These are phyloP conservation scores for Diabrotica virgifera DNA, from an alignment of 1,140 invertebrate genomes.

Conservation along the genomic window DNA sequence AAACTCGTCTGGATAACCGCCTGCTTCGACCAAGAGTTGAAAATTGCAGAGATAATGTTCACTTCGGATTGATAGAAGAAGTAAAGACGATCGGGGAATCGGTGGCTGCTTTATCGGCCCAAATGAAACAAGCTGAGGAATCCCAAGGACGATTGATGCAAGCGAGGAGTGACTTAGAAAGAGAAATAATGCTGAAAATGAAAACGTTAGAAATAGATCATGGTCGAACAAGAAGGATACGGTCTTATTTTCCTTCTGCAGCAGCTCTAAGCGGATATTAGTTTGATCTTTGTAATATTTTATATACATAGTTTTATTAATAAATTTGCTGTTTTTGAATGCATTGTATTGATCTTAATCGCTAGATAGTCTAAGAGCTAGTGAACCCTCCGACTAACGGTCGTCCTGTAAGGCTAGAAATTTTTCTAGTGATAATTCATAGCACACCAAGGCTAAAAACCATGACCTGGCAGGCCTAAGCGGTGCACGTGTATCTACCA, in stretches of 20 bases:
- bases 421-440: no score
- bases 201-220: conserved; percentile 68
- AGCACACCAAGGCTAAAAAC: no score
- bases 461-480: no score
- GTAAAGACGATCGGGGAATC: conserved; percentile 66
- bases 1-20: conserved; percentile 72
- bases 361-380: no score
- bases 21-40: conserved; percentile 64
- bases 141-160: conserved; percentile 59
- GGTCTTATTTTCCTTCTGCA: conserved; percentile 66
- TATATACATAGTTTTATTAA: background rate
- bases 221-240: conserved; percentile 60
- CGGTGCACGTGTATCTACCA: no score
- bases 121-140: conserved; percentile 59
- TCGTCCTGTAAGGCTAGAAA: no score
- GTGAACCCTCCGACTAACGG: no score
- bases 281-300: conserved; percentile 10
- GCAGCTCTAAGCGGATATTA: conserved; percentile 59
- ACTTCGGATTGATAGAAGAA: conserved; percentile 71
- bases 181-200: conserved; percentile 68
- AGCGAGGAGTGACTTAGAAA: conserved; percentile 61
- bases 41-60: conserved; percentile 66
- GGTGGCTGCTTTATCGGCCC: conserved; percentile 58
- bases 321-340: no score
- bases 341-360: no score